Conservation (phyloP, 1,140 invertebrate genomes). For the Laupala kohalensis region DNA sequence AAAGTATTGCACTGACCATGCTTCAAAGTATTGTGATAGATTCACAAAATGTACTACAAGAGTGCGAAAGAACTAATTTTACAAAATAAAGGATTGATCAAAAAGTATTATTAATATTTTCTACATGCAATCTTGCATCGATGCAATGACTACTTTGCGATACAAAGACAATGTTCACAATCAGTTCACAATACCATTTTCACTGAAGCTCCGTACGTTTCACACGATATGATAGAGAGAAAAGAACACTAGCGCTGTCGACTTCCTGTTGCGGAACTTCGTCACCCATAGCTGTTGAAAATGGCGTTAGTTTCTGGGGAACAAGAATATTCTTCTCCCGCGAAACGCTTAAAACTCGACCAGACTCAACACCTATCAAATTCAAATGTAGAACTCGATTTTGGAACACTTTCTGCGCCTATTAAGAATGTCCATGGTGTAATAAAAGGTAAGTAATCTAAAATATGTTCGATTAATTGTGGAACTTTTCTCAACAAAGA, state of each 20-base stretch:
- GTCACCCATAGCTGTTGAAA: conserved; percentile 27
- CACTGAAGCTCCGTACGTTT: too few relatives aligned
- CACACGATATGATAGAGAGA: conserved; percentile 20
- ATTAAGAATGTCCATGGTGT: conserved; percentile 21
- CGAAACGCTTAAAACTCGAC: conserved; percentile 34
- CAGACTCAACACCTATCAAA: conserved; percentile 22
- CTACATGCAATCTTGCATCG: too few relatives aligned
- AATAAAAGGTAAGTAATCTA: conserved; percentile 17
- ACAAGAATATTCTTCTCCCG: conserved; percentile 32
- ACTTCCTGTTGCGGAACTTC: conserved; percentile 10
- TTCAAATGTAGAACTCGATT: conserved; percentile 23
- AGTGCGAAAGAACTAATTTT: too few relatives aligned
- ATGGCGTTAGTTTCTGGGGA: conserved; percentile 36
- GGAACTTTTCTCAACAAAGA: conserved; percentile 25
- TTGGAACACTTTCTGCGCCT: conserved; percentile 21
- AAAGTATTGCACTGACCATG: too few relatives aligned
- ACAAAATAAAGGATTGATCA: too few relatives aligned
- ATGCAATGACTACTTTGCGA: too few relatives aligned
- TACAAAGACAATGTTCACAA: too few relatives aligned
- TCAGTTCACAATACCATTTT: too few relatives aligned
- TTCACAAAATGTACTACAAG: too few relatives aligned
- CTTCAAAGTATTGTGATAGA: too few relatives aligned
- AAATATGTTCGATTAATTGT: conserved; percentile 24
- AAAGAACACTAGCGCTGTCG: conserved; percentile 7
- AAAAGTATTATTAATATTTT: too few relatives aligned